Conservation (phyloP, 2,797 vertebrate species). For the Notoglanidium macrostoma region DNA sequence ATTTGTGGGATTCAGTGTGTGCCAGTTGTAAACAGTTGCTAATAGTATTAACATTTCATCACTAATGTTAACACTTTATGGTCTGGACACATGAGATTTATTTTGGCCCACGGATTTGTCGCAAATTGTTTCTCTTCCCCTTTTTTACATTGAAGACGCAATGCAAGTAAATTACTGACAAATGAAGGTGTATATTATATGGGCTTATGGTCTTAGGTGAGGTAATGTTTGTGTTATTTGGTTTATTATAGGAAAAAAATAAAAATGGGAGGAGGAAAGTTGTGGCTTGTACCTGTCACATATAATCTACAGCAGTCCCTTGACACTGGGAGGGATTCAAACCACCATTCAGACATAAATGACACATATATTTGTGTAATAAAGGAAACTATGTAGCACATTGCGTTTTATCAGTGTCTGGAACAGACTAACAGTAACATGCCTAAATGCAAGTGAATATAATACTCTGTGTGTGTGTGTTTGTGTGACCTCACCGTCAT, state of each 20-base stretch:
- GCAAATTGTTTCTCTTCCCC: background rate
- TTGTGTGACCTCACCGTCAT: conserved; percentile 81
- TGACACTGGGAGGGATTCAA: conserved; percentile 13
- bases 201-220: background rate
- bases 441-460: background rate
- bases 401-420: background rate
- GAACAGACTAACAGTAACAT: background rate
- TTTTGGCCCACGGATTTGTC: background rate
- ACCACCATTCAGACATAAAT: background rate
- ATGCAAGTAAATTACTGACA: background rate
- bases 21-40: background rate
- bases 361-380: conserved; percentile 21
- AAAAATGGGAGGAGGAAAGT: background rate
- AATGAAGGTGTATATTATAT: conserved; percentile 21
- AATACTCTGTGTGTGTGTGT: background rate
- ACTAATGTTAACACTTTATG: background rate
- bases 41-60: background rate
- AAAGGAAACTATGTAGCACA: background rate
- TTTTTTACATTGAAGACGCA: background rate
- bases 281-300: background rate
- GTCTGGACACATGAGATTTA: background rate
- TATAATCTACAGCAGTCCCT: conserved; percentile 4
- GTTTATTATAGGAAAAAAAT: background rate
- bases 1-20: background rate
- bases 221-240: conserved; percentile 11